A percentile compares a stretch with the other conserved stretches of the same genome.
phyloP scores from a whole-genome alignment of 1,140 invertebrate species.

The Caenorhabditis briggsae region DNA sequence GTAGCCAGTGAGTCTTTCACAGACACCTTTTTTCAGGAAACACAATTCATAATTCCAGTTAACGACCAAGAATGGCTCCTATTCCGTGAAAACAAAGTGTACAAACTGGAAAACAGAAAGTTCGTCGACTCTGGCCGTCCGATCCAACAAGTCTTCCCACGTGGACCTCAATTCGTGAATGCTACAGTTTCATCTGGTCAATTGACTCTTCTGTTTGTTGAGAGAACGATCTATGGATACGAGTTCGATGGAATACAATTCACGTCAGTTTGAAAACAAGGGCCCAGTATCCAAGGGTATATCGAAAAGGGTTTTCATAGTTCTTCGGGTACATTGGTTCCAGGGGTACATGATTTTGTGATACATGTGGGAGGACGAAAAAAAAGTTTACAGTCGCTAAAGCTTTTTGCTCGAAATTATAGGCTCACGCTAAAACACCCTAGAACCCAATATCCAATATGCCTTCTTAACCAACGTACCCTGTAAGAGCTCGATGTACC shows the following conservation, averaged over 20 bases:
- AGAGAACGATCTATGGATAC: slow-evolving; percentile 63
- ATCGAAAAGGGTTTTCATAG: no score
- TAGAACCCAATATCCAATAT: no score
- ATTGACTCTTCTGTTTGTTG: slow-evolving; percentile 61
- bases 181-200: slow-evolving; percentile 51
- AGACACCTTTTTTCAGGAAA: neutral
- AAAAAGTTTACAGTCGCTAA: no score
- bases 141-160: slow-evolving; percentile 61
- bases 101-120: slow-evolving; percentile 25
- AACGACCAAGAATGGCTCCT: slow-evolving; percentile 51
- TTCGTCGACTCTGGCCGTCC: slow-evolving; percentile 44
- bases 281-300: no score
- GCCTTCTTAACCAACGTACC: neutral
- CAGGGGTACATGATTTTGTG: no score
- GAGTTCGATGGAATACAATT: slow-evolving; percentile 56
- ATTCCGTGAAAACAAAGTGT: slow-evolving; percentile 57
- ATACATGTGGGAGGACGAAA: no score
- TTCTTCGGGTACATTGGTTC: no score
- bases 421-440: no score
- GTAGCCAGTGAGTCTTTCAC: slow-evolving; percentile 15
- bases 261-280: slow-evolving; percentile 40
- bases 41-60: slow-evolving; percentile 7
- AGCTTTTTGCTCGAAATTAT: no score
- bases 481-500: neutral
- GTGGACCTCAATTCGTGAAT: slow-evolving; percentile 63